phyloP scores from a whole-genome alignment of 1,140 invertebrate species.

The Scaptodrosophila lebanonensis region DNA sequence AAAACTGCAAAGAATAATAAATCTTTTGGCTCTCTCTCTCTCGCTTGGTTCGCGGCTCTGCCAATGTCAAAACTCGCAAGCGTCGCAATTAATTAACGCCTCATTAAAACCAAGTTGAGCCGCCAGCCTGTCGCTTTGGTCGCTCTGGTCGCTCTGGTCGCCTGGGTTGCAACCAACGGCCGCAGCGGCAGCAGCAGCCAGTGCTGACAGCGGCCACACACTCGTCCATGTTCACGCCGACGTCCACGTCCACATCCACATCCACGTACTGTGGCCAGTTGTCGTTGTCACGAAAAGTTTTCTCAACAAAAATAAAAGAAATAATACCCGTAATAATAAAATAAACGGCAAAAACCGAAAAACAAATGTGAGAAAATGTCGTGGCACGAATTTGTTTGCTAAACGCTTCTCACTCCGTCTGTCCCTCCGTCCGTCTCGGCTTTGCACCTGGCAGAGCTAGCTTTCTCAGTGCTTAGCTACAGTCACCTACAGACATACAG shows the following conservation, averaged over 20 bases:
- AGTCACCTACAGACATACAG: no score
- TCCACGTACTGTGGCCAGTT: constrained; percentile 1
- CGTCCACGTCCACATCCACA: constrained; percentile 20
- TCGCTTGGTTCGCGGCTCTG: constrained; percentile 9
- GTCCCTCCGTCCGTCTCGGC: no score
- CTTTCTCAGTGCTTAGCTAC: no score
- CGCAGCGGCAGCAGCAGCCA: not conserved
- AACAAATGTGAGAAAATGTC: constrained; percentile 57
- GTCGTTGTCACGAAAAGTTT: constrained; percentile 23
- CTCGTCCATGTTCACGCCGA: constrained; percentile 18
- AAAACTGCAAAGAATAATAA: constrained; percentile 45
- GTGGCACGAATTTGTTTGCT: constrained; percentile 32
- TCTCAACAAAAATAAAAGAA: constrained; percentile 13
- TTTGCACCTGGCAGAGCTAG: no score
- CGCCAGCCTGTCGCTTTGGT: no score
- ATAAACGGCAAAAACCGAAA: no score
- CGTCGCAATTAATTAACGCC: constrained; percentile 74
- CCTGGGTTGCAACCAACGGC: not conserved
- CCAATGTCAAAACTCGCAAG: constrained; percentile 58
- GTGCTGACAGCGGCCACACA: not conserved
- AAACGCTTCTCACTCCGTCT: constrained; percentile 8
- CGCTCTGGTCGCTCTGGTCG: no score
- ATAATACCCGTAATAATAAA: no score
- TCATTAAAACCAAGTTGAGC: constrained; percentile 59
- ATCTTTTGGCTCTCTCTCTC: constrained; percentile 38